A percentile compares a stretch with the other conserved stretches of the same genome.
phyloP scores from a whole-genome alignment of 2,797 vertebrate genomes.

The Argya squamiceps region DNA sequence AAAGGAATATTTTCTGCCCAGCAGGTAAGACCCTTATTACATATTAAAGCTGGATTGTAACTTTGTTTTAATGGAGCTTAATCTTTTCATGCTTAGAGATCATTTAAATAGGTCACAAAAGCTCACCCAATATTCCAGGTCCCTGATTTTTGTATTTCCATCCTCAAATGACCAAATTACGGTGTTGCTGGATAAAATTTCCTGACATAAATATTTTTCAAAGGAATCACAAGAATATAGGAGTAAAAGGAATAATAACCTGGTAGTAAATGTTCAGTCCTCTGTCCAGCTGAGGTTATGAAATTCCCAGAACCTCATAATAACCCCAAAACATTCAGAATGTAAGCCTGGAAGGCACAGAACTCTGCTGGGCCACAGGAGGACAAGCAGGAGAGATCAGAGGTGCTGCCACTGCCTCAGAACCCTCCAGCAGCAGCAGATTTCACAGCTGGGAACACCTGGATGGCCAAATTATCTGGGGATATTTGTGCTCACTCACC shows the following conservation, averaged over 20 bases:
- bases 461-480: background rate
- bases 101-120: background rate
- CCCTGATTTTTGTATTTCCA: background rate
- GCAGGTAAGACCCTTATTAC: background rate
- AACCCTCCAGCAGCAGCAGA: background rate
- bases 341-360: background rate
- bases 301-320: background rate
- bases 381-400: background rate
- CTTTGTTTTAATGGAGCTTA: background rate
- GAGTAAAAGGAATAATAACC: background rate
- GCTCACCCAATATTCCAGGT: background rate
- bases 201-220: background rate
- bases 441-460: background rate
- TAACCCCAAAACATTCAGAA: background rate
- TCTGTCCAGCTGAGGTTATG: background rate
- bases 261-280: background rate
- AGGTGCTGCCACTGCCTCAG: background rate
- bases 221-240: background rate
- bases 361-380: background rate
- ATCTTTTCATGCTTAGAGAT: background rate
- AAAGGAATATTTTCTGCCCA: background rate
- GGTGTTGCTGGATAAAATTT: background rate
- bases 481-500: background rate
- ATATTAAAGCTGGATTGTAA: background rate
- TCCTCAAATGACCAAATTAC: background rate